Evolutionary conservation across 2,797 vertebrate genomes (phyloP).

Genomic region (Selene dorsalis): DNA sequence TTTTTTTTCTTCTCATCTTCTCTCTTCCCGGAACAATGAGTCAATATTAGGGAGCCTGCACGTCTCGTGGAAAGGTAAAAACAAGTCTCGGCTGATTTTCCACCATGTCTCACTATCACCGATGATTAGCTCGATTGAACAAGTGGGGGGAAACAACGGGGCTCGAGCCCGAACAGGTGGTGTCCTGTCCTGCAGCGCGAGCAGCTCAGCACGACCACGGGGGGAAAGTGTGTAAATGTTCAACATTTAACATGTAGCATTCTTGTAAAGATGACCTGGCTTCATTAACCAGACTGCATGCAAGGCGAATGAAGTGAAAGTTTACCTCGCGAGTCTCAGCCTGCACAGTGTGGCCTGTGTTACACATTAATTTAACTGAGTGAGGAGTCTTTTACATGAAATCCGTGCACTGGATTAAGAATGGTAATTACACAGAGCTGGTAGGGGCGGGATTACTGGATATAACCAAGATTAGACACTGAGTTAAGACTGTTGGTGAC

Average conservation of each 20-base stretch:
- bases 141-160: not conserved
- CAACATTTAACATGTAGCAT: slow-evolving; percentile 23
- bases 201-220: not conserved
- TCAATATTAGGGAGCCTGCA: slow-evolving; percentile 12
- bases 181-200: slow-evolving; percentile 30
- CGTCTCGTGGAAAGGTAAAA: slow-evolving; percentile 65
- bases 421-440: slow-evolving; percentile 22
- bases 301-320: slow-evolving; percentile 29
- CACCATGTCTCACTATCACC: not conserved
- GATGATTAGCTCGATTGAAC: slow-evolving; percentile 7
- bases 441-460: slow-evolving; percentile 7
- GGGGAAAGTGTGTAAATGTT: not conserved
- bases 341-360: not conserved
- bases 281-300: slow-evolving; percentile 30
- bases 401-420: slow-evolving; percentile 13
- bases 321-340: not conserved
- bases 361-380: not conserved
- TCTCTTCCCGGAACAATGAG: slow-evolving; percentile 40
- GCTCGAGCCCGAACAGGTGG: slow-evolving; percentile 68
- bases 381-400: slow-evolving; percentile 11
- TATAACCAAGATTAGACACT: not conserved
- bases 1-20: not conserved
- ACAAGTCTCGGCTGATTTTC: slow-evolving; percentile 14
- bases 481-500: slow-evolving; percentile 5
- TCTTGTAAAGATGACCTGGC: slow-evolving; percentile 52